A percentile compares a stretch with the other conserved stretches of the same genome.
Evolutionary conservation across 2,113 vertebrate species (phyloP).

Genomic region (Cebidichthys violaceus): DNA sequence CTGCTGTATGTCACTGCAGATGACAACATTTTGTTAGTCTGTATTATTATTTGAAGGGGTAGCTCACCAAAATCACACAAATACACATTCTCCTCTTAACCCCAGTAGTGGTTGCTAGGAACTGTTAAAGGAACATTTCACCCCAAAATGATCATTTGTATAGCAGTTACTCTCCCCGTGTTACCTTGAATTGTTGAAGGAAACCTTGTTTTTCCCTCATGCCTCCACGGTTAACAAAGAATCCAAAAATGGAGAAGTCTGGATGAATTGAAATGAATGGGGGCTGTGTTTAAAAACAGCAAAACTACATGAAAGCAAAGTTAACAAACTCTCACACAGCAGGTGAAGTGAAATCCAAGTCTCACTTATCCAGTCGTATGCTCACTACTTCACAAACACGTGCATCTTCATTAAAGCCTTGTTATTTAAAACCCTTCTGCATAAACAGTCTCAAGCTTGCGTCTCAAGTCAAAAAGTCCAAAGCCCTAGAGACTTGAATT

Average conservation of each 20-base stretch:
- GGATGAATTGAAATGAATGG: background rate
- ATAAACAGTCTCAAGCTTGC: background rate
- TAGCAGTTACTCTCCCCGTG: background rate
- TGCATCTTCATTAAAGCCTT: too few species aligned
- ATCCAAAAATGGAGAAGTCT: background rate
- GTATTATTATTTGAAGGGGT: background rate
- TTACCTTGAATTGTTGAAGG: background rate
- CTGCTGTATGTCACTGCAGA: background rate
- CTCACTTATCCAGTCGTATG: background rate
- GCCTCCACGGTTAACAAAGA: background rate
- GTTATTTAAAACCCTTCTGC: background rate
- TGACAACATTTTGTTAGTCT: background rate
- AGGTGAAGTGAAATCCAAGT: background rate
- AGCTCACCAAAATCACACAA: background rate
- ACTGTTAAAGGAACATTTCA: background rate
- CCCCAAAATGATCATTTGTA: background rate
- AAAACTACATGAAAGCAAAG: background rate
- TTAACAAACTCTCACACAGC: background rate
- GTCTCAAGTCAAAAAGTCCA: too few species aligned
- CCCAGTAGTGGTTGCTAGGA: background rate
- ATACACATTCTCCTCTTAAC: background rate
- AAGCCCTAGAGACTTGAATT: too few species aligned
- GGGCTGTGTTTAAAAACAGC: background rate
- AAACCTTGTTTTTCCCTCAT: background rate
- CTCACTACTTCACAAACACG: background rate